Conservation (phyloP, 2,797 vertebrate genomes). For the Eleutherodactylus coqui region DNA sequence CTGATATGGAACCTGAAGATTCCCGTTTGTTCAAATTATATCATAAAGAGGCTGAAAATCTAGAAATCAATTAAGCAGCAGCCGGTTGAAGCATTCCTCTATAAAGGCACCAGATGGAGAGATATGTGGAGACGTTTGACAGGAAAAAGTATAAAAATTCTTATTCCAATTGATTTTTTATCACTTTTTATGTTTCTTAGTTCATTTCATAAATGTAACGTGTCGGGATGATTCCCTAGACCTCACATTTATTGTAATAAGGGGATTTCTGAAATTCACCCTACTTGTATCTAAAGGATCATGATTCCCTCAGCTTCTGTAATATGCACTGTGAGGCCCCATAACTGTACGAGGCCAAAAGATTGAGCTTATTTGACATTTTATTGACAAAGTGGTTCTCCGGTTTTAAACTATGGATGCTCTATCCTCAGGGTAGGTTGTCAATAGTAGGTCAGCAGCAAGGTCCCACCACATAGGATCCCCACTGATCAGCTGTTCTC, state of each 20-base stretch:
- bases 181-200: not conserved
- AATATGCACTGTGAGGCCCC: not conserved
- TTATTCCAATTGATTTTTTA: conserved; percentile 16
- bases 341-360: too few species aligned
- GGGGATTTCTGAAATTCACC: not conserved
- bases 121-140: not conserved
- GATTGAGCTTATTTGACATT: too few species aligned
- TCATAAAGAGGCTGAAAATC: not conserved
- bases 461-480: too few species aligned
- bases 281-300: not conserved
- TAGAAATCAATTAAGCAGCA: conserved; percentile 21
- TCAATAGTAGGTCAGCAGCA: too few species aligned
- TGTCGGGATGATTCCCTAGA: not conserved
- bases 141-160: not conserved
- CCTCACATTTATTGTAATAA: not conserved
- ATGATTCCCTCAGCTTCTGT: not conserved
- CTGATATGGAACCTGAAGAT: conserved; percentile 9
- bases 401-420: too few species aligned
- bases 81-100: not conserved
- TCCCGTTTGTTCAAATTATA: conserved; percentile 45
- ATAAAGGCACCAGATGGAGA: conserved; percentile 9
- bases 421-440: too few species aligned
- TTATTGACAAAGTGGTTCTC: too few species aligned
- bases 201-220: not conserved
- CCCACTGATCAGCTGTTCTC: too few species aligned